Base-by-base conservation (phyloP, 2,888 invertebrate species). In the Mylabris sibirica region DNA sequence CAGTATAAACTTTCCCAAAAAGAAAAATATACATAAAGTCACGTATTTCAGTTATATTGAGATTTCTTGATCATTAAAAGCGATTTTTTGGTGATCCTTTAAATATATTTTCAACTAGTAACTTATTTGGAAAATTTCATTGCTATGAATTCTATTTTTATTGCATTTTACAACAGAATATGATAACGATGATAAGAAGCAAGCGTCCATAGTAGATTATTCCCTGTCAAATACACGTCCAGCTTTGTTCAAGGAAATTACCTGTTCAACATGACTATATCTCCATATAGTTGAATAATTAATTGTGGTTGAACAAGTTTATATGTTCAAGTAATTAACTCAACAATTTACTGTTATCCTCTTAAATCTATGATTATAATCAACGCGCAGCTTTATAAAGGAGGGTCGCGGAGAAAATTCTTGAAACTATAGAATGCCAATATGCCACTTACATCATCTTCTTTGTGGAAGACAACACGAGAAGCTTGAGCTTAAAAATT, bases 301-400 rank as follows among this genome's bases (percentile, higher is more conserved):
- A 68, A 68, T 63, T 62, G 60, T 63, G 26, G 63, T 20, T 63
- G 60, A 22, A 49, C 64, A 60, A 59, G 60, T 64, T 53, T 64
- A 65, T 59, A 64, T 53, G n/a, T 17, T 44, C 44, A 41, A 30
- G 66, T 22, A 63, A 24, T 68, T 68, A 60, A 60, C 60, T n/a
- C 60, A 41, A 41, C 41, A 41, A 44, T 44, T 4, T 17, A 44
- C 44, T 8, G 44, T 44, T 41, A 41, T 41, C 41, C 14, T n/a
- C 14, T n/a, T 41, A 3, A n/a, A 41, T 30, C 30, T 30, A 30
- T 30, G 8, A n/a, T 1, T n/a, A 41, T 41, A 14, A n/a, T 41
- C n/a, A 41, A 41, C 14, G 12, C 14, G 14, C n/a, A n/a, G 14
- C 44, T n/a, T 30, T 30, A 8, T 30, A 30, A 8, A 4, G 30